phyloP scores from a whole-genome alignment of 2,888 invertebrate genomes.

The Synergus japonicus region DNA sequence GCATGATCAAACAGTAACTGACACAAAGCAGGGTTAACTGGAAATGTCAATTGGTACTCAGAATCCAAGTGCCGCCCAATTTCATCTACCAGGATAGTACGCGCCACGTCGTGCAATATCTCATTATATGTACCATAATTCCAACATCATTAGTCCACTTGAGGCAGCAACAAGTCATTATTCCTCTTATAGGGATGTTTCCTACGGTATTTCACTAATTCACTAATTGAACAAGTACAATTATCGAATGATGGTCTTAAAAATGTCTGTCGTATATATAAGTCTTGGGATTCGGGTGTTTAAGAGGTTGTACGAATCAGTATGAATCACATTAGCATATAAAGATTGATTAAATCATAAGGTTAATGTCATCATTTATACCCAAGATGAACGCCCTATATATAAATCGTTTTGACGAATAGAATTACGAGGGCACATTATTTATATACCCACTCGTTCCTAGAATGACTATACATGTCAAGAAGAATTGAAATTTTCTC shows the following conservation, averaged over 20 bases:
- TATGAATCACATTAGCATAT: not conserved
- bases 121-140: conserved; percentile 59
- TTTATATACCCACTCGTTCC: conserved; percentile 2
- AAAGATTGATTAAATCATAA: conserved; percentile 15
- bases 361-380: not conserved
- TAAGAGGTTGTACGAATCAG: not conserved
- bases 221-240: not conserved
- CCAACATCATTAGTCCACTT: conserved; percentile 55
- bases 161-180: conserved; percentile 7
- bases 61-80: conserved; percentile 65
- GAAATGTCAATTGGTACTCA: conserved; percentile 75
- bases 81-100: conserved; percentile 57
- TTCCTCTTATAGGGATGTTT: not conserved
- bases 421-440: not conserved
- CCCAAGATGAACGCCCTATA: not conserved
- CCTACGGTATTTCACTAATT: not conserved
- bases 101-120: conserved; percentile 58
- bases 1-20: conserved; percentile 70
- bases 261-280: no score
- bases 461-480: not conserved
- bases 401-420: conserved; percentile 1
- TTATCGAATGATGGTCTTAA: not conserved
- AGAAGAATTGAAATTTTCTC: not conserved
- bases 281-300: no score
- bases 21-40: conserved; percentile 74